Conservation (phyloP, 2,113 vertebrate species). For the Notothenia rossii region DNA sequence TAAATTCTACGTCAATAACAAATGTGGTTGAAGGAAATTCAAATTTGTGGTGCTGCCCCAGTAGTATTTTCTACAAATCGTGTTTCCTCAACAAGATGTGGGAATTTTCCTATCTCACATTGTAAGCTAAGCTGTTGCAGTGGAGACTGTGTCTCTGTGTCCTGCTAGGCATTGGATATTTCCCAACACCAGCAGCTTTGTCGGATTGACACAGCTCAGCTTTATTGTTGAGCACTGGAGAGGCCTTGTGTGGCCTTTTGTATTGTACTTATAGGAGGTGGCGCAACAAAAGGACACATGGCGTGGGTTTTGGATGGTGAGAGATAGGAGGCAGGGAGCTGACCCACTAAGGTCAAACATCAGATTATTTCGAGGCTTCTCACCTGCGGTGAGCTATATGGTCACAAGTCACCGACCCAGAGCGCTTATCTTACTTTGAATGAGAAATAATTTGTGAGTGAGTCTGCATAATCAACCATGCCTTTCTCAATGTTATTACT, state of each 20-base stretch:
- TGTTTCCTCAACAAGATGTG: conserved; percentile 44
- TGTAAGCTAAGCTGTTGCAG: conserved; percentile 41
- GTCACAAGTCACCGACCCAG: neutral
- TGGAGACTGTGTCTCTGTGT: conserved; percentile 42
- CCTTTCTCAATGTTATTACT: neutral
- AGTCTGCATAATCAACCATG: neutral
- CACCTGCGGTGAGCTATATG: conserved; percentile 3
- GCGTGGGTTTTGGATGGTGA: conserved; percentile 29
- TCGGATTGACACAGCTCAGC: conserved; percentile 61
- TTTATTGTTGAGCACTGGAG: conserved; percentile 45
- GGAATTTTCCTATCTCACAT: conserved; percentile 39
- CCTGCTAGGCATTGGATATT: conserved; percentile 46
- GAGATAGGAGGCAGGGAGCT: conserved; percentile 24
- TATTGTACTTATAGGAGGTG: conserved; percentile 52
- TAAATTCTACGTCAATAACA: conserved; percentile 17
- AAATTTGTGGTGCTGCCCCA: neutral
- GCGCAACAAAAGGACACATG: conserved; percentile 47
- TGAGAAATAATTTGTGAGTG: neutral
- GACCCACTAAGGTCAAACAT: conserved; percentile 30
- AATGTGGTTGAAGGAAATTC: conserved; percentile 21
- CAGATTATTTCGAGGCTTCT: conserved; percentile 24
- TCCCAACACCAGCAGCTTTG: conserved; percentile 65
- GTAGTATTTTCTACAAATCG: conserved; percentile 45
- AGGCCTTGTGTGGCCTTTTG: conserved; percentile 60
- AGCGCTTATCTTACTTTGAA: neutral